Evolutionary conservation across 2,888 invertebrate genomes (phyloP).

Genomic region (Plagiodera versicolora): DNA sequence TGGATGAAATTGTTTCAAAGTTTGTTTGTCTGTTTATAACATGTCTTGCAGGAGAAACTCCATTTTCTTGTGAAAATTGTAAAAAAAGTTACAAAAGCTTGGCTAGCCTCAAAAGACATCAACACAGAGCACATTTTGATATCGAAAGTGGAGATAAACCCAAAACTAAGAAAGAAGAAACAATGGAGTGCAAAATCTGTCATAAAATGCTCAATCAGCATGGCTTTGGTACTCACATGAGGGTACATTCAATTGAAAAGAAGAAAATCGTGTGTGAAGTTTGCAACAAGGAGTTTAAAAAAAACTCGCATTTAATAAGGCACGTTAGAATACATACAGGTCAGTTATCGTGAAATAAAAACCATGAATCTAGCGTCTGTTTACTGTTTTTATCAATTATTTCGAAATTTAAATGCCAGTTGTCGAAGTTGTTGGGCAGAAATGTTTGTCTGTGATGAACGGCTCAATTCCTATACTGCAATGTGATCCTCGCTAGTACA

Average conservation of each 20-base stretch:
- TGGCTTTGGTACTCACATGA: constrained; percentile 38
- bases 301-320: constrained; percentile 29
- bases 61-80: constrained; percentile 27
- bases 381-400: too few species aligned
- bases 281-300: constrained; percentile 40
- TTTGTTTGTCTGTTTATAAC: not conserved
- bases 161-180: constrained; percentile 9
- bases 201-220: constrained; percentile 27
- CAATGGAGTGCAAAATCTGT: constrained; percentile 29
- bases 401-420: too few species aligned
- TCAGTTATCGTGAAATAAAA: constrained; percentile 2
- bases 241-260: constrained; percentile 40
- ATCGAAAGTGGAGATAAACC: constrained; percentile 4
- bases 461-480: too few species aligned
- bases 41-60: constrained; percentile 26
- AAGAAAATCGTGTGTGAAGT: constrained; percentile 36
- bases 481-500: too few species aligned
- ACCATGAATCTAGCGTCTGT: too few species aligned
- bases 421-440: too few species aligned
- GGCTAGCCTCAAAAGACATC: constrained; percentile 30
- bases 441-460: too few species aligned
- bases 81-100: constrained; percentile 29
- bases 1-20: too few species aligned
- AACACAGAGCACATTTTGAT: constrained; percentile 17
- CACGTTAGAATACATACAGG: constrained; percentile 33